Conservation (phyloP, 1,140 invertebrate genomes). For the Bradysia coprophila region DNA sequence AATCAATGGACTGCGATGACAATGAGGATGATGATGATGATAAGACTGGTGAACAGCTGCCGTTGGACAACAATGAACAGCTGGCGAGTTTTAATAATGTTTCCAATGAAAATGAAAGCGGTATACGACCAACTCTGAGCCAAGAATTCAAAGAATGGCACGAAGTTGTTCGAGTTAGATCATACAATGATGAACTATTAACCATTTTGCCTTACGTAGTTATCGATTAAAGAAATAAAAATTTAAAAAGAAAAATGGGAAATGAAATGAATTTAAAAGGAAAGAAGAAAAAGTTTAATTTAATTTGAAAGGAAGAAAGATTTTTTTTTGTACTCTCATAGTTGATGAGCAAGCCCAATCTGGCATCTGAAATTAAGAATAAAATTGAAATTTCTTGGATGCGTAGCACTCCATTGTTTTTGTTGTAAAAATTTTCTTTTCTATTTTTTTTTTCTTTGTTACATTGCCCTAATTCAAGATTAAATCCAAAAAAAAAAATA, state of each 20-base stretch:
- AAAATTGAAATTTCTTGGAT: too few relatives aligned
- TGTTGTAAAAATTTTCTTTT: too few relatives aligned
- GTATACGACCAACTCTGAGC: not conserved
- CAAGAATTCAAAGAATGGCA: conserved; percentile 59
- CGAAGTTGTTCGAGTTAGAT: conserved; percentile 47
- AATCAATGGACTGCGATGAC: too few relatives aligned
- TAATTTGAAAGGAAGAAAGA: not conserved
- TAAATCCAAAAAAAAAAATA: too few relatives aligned
- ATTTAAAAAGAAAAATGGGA: not conserved
- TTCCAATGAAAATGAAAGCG: not conserved
- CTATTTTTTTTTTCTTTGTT: too few relatives aligned
- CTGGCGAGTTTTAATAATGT: conserved; percentile 4
- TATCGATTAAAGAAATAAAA: conserved; percentile 38
- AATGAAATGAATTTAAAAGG: not conserved
- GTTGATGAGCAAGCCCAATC: not conserved
- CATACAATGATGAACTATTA: conserved; percentile 51
- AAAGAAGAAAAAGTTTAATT: not conserved
- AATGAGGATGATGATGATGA: too few relatives aligned
- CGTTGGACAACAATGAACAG: not conserved
- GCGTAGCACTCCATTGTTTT: too few relatives aligned
- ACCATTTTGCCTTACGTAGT: conserved; percentile 81
- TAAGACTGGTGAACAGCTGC: too few relatives aligned
- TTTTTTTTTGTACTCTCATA: too few relatives aligned
- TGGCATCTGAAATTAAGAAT: not conserved
- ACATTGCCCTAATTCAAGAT: too few relatives aligned